Conservation (phyloP, 1,140 invertebrate species). For the Papilio polyxenes region DNA sequence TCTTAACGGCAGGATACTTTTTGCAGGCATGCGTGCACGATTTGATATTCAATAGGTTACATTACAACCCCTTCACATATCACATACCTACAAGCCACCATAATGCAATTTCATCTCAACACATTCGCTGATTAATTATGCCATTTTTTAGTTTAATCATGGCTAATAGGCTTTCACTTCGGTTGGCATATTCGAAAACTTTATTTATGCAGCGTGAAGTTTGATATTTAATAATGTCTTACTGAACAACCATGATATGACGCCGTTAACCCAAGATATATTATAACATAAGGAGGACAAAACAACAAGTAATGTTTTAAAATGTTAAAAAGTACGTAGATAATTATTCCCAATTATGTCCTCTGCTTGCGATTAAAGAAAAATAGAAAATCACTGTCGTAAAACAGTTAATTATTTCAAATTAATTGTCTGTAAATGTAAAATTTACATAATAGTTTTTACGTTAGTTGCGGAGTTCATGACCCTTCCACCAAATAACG, state of each 20-base stretch:
- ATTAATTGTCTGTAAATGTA: too few relatives aligned
- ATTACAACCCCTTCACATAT: not conserved
- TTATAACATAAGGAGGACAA: too few relatives aligned
- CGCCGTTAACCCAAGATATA: not conserved
- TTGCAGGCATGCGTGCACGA: slow-evolving; percentile 2
- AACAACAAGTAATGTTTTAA: too few relatives aligned
- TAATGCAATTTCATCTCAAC: slow-evolving; percentile 19
- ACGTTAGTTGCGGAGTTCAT: not conserved
- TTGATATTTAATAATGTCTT: not conserved
- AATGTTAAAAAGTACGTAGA: too few relatives aligned
- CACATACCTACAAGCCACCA: not conserved
- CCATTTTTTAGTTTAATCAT: not conserved
- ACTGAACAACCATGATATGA: not conserved
- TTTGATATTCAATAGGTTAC: not conserved
- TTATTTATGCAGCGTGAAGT: not conserved
- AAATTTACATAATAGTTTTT: not conserved
- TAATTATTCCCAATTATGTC: too few relatives aligned
- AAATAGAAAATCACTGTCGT: too few relatives aligned
- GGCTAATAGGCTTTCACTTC: not conserved
- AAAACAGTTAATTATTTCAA: too few relatives aligned
- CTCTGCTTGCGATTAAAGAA: too few relatives aligned
- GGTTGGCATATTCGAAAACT: not conserved
- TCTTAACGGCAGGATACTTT: slow-evolving; percentile 36
- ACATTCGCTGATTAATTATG: not conserved
- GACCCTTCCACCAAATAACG: not conserved